These are phyloP conservation scores for Eilema depressum DNA, from an alignment of 2,888 invertebrate genomes.

Conservation along the genomic window DNA sequence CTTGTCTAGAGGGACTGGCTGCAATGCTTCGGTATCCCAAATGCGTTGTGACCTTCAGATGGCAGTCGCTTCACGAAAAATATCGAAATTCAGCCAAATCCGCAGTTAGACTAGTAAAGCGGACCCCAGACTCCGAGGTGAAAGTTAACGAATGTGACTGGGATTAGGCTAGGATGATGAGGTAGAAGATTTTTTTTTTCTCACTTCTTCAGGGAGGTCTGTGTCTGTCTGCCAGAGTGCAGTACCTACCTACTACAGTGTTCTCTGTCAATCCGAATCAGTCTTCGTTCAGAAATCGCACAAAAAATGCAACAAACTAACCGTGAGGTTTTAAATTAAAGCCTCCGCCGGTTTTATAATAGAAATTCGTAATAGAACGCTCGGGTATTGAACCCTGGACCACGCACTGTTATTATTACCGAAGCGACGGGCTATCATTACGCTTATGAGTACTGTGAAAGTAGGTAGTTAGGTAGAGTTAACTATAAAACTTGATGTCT, in stretches of 20 bases:
- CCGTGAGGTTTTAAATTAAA: constrained; percentile 51
- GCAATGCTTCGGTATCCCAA: too few relatives aligned
- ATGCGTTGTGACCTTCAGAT: too few relatives aligned
- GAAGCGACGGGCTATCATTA: constrained; percentile 52
- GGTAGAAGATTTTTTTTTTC: too few relatives aligned
- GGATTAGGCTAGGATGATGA: too few relatives aligned
- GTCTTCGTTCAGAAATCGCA: constrained; percentile 24
- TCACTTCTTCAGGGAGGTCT: too few relatives aligned
- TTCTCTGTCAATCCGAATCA: constrained; percentile 8
- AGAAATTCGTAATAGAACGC: constrained; percentile 43
- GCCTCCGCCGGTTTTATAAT: constrained; percentile 41
- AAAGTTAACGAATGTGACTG: too few relatives aligned
- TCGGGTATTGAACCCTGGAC: constrained; percentile 58
- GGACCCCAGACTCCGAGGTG: too few relatives aligned
- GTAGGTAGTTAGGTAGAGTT: background rate
- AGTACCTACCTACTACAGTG: background rate
- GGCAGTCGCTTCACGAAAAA: too few relatives aligned
- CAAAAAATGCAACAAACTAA: constrained; percentile 43
- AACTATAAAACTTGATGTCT: background rate
- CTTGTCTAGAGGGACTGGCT: too few relatives aligned
- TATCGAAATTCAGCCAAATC: too few relatives aligned
- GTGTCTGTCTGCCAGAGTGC: too few relatives aligned
- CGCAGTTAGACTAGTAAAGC: too few relatives aligned
- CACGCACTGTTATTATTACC: constrained; percentile 47
- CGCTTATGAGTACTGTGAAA: constrained; percentile 28